Evolutionary conservation across 2,113 vertebrate species (phyloP), one percentile per base, ranked within the genome.

Genomic region (Anhinga anhinga): DNA sequence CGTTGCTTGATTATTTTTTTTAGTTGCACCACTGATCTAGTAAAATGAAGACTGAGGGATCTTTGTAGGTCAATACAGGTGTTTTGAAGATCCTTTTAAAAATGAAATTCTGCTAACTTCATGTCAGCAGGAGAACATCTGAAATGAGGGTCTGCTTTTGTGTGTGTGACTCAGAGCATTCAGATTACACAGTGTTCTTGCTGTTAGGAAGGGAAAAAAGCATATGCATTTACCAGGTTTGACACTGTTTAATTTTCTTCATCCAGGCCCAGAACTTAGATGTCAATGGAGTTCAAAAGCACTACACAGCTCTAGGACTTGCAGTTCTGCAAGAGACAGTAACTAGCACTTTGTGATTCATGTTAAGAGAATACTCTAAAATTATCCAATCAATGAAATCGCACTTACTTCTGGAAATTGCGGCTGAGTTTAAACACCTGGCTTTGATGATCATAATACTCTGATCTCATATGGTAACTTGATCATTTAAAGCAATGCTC

Each of bases 321-420:
- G 1, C 3, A 92, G 84, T 94, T 94, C 79, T 77, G 27, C 49
- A 49, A 83, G 79, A 95, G 82, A 74, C 88, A 92, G 59, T 96
- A 97, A 95, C 81, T 82, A 97, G 88, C 90, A 94, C 88, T 81
- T 95, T 93, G 91, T 91, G 81, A 65, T 81, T 91, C 72, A 30
- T 50, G 14, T 88, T 71, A 88, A 87, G 81, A 91, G 78, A 97
- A 91, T 82, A 82, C 88, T 93, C 92, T 95, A 90, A 95, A 96
- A 97, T 96, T 95, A 95, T 92, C 94, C 66, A 93, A 78, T 96
- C 95, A 91, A 65, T 93, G 65, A 86, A 95, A 82, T 91, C 88
- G 80, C 40, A 86, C 81, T 61, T 83, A 59, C 19, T 95, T 95
- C 70, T 95, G 88, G 88, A 94, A 96, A 90, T 53, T 40, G 58